Evolutionary conservation across 2,888 invertebrate species (phyloP), one percentile per base, ranked within the genome.

Genomic region (Brenthis hecate): DNA sequence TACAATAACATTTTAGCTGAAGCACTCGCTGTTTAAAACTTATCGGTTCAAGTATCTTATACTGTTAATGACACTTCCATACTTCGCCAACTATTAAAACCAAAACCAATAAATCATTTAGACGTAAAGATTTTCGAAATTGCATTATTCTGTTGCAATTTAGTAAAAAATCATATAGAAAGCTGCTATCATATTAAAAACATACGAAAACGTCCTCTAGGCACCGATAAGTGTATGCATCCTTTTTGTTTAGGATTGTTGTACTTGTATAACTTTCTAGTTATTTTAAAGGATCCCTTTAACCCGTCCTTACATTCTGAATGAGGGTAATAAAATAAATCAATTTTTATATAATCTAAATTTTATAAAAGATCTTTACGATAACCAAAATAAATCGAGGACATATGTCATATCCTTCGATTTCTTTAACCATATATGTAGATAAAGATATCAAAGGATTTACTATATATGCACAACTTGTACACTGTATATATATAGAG

Each of bases 291-390:
- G 43, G 23, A 56, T 47, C 66, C 54, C 43, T 63, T 51, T 43
- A 53, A 64, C 66, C 53, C 64, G 55, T 36, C 67, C 64, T 23
- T 60, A 57, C 56, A 14, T 56, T 65, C 64, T 56, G 64, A 64
- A 67, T 61, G 36, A 61, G 53, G 56, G 53, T 48, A 65, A 67
- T 70, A 70, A 67, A 67, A 70, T 56, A 64, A 60, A 51, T 47
- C 47, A 61, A 32, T 47, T 14, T 6, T 16, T 60, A 23, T 55
- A 16, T 58, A 57, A 50, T 65, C 48, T 64, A 70, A 58, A 63
- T 66, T 58, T 63, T 63, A 65, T 62, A 53, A 57, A 47, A 47
- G 1, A 58, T 6, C 19, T 48, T 28, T 3, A 28, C 8, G 13
- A 6, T 19, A 8, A 48, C 2, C 4, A 14, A 28, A 28, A 2